These are phyloP conservation scores for Bombus consobrinus DNA, from an alignment of 1,140 invertebrate genomes.

Conservation along the genomic window DNA sequence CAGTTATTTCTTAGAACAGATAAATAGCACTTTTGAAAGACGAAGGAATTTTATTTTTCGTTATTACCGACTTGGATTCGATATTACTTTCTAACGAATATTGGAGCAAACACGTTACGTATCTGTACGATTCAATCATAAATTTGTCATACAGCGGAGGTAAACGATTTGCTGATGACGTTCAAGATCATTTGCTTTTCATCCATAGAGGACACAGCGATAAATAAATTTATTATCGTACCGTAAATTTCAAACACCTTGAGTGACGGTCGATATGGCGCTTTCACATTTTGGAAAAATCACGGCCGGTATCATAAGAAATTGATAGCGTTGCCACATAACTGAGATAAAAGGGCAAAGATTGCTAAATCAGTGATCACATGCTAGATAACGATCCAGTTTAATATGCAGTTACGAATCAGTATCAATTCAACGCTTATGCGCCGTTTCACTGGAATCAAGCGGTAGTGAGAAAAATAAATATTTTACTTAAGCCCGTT, in stretches of 20 bases:
- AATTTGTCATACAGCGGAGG: background rate
- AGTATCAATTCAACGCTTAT: slow-evolving; percentile 11
- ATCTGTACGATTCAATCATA: background rate
- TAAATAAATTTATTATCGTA: slow-evolving; percentile 2
- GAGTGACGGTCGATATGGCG: background rate
- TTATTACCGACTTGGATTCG: background rate
- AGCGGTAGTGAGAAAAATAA: slow-evolving; percentile 6
- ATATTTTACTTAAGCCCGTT: slow-evolving; percentile 4
- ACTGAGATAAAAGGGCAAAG: slow-evolving; percentile 24
- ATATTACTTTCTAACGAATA: slow-evolving; percentile 1
- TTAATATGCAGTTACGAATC: slow-evolving; percentile 27
- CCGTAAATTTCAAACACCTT: background rate
- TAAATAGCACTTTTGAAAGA: background rate
- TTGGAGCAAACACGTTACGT: background rate
- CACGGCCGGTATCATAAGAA: background rate
- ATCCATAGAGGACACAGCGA: background rate
- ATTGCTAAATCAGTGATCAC: slow-evolving; percentile 33
- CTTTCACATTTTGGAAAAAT: slow-evolving; percentile 10
- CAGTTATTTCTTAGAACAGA: background rate
- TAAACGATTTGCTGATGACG: background rate
- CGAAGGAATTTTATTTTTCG: background rate
- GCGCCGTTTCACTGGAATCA: background rate
- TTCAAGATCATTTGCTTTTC: background rate
- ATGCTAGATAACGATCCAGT: slow-evolving; percentile 24
- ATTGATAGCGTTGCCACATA: slow-evolving; percentile 12